Evolutionary conservation across 92 coral and sea anemone genomes (phyloP).

Genomic region (Metridium senile): DNA sequence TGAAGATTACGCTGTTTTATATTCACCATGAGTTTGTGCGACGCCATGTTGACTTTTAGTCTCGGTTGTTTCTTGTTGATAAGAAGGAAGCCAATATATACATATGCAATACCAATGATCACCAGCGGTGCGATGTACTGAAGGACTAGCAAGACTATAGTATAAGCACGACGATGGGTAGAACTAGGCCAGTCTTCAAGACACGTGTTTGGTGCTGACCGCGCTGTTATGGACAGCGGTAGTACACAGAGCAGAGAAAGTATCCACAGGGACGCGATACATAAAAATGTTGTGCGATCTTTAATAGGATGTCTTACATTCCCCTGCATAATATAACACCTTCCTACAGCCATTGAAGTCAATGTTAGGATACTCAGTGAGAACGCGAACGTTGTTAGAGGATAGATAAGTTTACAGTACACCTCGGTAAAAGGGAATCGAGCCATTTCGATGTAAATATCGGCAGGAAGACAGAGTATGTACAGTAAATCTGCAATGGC

Average conservation of each 20-base stretch:
- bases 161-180: conserved; percentile 52
- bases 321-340: conserved; percentile 52
- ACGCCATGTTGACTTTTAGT: not conserved
- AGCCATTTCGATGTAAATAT: conserved; percentile 48
- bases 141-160: conserved; percentile 68
- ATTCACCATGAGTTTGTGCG: conserved; percentile 10
- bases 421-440: conserved; percentile 32
- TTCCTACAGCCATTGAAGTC: conserved; percentile 57
- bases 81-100: conserved; percentile 54
- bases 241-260: conserved; percentile 52
- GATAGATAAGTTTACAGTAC: conserved; percentile 43
- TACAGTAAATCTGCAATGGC: conserved; percentile 52
- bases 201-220: conserved; percentile 46
- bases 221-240: conserved; percentile 68
- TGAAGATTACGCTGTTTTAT: conserved; percentile 44
- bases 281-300: conserved; percentile 42
- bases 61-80: conserved; percentile 30
- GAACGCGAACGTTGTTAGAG: conserved; percentile 48
- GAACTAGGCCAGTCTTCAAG: conserved; percentile 71
- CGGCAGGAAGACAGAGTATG: conserved; percentile 42
- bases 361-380: conserved; percentile 50
- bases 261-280: conserved; percentile 64
- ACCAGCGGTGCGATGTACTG: conserved; percentile 81
- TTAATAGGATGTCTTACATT: conserved; percentile 63
- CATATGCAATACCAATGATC: conserved; percentile 68